Evolutionary conservation across 2,888 invertebrate genomes (phyloP).

Genomic region (Blastobasis adustella): DNA sequence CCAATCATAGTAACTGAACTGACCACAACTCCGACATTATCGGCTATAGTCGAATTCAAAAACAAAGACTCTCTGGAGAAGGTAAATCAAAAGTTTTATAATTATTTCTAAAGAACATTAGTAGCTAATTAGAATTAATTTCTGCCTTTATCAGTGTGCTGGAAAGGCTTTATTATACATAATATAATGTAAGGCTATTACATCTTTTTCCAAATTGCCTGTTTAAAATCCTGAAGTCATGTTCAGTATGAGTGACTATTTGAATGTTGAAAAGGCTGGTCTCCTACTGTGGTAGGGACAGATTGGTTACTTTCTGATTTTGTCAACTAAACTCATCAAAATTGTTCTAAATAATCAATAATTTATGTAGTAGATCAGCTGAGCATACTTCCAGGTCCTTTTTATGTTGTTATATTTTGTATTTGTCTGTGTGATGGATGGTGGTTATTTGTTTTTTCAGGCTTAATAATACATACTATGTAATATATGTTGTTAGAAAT

Average conservation of each 20-base stretch:
- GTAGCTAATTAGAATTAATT: slow-evolving; percentile 25
- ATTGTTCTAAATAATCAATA: not conserved
- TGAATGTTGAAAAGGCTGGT: slow-evolving; percentile 67
- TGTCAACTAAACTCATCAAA: not conserved
- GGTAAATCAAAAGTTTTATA: slow-evolving; percentile 69
- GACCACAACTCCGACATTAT: slow-evolving; percentile 75
- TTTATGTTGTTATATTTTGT: slow-evolving; percentile 18
- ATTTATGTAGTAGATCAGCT: slow-evolving; percentile 46
- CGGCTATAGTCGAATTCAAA: slow-evolving; percentile 75
- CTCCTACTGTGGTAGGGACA: slow-evolving; percentile 35
- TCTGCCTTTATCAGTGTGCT: slow-evolving; percentile 24
- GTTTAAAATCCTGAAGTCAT: slow-evolving; percentile 31
- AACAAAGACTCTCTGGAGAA: slow-evolving; percentile 74
- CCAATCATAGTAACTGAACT: slow-evolving; percentile 74
- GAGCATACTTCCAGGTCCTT: slow-evolving; percentile 16
- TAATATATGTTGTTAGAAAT: too few relatives aligned
- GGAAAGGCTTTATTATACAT: slow-evolving; percentile 21
- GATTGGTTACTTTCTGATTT: slow-evolving; percentile 13
- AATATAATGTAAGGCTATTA: not conserved
- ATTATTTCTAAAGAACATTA: slow-evolving; percentile 38
- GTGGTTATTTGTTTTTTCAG: too few relatives aligned
- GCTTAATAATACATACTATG: too few relatives aligned
- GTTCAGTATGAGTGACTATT: slow-evolving; percentile 64
- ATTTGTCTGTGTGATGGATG: too few relatives aligned
- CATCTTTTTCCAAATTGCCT: slow-evolving; percentile 54